phyloP scores from a whole-genome alignment of 2,113 vertebrate species.

The Leiothrix lutea region DNA sequence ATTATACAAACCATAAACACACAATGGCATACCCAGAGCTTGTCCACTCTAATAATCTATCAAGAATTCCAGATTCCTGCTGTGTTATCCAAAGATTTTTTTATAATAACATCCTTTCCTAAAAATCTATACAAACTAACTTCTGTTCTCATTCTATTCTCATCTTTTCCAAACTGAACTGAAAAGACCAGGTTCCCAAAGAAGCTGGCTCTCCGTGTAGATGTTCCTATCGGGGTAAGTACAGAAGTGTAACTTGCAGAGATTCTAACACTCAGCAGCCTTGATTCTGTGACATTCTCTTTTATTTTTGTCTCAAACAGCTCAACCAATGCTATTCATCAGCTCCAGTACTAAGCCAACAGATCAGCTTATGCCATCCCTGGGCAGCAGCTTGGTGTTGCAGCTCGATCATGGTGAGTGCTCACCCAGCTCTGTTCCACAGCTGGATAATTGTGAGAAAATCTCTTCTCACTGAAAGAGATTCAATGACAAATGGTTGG shows the following conservation, averaged over 20 bases:
- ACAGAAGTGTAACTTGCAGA: background rate
- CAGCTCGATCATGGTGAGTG: background rate
- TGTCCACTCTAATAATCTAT: background rate
- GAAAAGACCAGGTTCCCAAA: background rate
- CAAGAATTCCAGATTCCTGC: constrained; percentile 3
- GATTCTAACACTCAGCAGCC: background rate
- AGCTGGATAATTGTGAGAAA: background rate
- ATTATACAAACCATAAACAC: constrained; percentile 30
- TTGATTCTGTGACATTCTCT: background rate
- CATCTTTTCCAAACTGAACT: background rate
- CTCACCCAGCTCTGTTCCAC: background rate
- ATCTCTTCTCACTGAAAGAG: background rate
- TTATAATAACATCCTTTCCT: background rate
- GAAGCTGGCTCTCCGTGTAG: background rate
- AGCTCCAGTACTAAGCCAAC: background rate
- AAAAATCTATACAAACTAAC: background rate
- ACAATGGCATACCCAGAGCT: background rate
- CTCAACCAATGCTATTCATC: background rate
- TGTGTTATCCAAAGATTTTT: background rate
- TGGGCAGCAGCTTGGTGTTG: background rate
- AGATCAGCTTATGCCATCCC: background rate
- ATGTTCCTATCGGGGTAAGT: background rate
- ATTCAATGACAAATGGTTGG: background rate
- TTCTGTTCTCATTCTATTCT: background rate
- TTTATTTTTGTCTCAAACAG: background rate